A percentile compares a stretch with the other conserved stretches of the same genome.
Evolutionary conservation across 2,797 vertebrate species (phyloP).

Genomic region (Poecilia wingei): DNA sequence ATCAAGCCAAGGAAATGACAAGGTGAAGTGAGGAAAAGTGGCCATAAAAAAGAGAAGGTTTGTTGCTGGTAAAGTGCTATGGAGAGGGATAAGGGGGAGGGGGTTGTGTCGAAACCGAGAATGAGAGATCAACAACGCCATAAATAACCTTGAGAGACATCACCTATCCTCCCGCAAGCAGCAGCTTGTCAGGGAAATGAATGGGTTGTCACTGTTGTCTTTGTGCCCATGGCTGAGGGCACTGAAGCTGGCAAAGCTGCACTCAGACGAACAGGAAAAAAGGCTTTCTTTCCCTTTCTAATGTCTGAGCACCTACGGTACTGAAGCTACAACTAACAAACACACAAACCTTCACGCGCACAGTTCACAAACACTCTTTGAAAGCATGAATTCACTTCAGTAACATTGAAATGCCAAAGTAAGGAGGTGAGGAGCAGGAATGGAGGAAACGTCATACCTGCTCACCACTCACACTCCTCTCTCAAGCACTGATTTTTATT

Average conservation of each 20-base stretch:
- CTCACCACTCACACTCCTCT: slow-evolving; percentile 27
- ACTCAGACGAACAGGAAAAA: slow-evolving; percentile 44
- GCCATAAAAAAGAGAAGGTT: slow-evolving; percentile 18
- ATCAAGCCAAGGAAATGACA: slow-evolving; percentile 54
- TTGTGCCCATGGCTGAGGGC: slow-evolving; percentile 88
- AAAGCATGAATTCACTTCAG: slow-evolving; percentile 66
- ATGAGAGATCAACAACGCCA: slow-evolving; percentile 80
- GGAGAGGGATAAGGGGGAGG: slow-evolving; percentile 14
- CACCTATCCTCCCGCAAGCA: slow-evolving; percentile 84
- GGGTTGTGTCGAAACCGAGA: slow-evolving; percentile 47
- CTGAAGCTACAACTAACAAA: slow-evolving; percentile 28
- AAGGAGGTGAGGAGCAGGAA: slow-evolving; percentile 27
- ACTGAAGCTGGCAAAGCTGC: slow-evolving; percentile 84
- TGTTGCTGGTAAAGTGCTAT: slow-evolving; percentile 31
- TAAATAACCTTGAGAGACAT: slow-evolving; percentile 88
- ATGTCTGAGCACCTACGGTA: slow-evolving; percentile 29
- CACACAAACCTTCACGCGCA: slow-evolving; percentile 5
- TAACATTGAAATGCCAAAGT: slow-evolving; percentile 41
- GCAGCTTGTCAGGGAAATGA: slow-evolving; percentile 97
- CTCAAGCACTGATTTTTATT: slow-evolving; percentile 26
- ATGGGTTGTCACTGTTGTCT: slow-evolving; percentile 92
- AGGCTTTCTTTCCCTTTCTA: slow-evolving; percentile 48
- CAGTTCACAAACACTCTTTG: slow-evolving; percentile 60
- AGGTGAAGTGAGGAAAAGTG: slow-evolving; percentile 37
- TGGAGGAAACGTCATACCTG: slow-evolving; percentile 10